Evolutionary conservation across 2,888 invertebrate genomes (phyloP), one percentile per base, ranked within the genome.

Genomic region (Coleophora flavipennella): DNA sequence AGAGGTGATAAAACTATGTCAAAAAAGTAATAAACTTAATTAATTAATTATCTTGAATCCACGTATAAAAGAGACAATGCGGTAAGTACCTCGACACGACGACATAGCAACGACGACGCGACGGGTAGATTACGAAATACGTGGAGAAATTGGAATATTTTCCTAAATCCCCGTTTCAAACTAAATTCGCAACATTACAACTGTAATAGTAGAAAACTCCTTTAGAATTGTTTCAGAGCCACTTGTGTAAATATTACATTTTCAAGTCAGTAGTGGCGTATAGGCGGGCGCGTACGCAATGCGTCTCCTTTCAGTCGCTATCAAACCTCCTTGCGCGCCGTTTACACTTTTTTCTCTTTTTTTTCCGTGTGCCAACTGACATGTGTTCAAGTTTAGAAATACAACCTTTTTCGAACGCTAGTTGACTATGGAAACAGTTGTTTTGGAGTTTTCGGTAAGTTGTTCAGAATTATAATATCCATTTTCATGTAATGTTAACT

Each of bases 201-300:
- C 68, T 64, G 71, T 70, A 73, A 76, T 77, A 76, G 76, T 80
- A 81, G 80, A 78, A 81, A 83, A 79, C 71, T 78, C 69, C 70
- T 78, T 57, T 63, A 75, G 76, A 75, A 81, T 81, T 68, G 79
- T 81, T 81, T 73, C 73, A 67, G 74, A 77, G 75, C 78, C 83
- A 83, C 76, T 81, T 83, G 83, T 63, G 66, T 70, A 80, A 72
- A 80, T 59, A 70, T 62, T 65, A 66, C 70, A 58, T 67, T 68
- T 66, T 58, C 54, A 62, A 62, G 63, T 66, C 62, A 32, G 68
- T 68, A 67, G 67, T 68, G 51, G 56, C 53, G 28, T 48, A 45
- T 40, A 43, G 58, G 63, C 57, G 69, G 62, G 60, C 63, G 63
- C 52, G 57, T 52, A 55, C 59, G 55, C 57, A 45, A 46, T 45